Evolutionary conservation across 1,140 invertebrate genomes (phyloP).

Genomic region (Pantala flavescens): DNA sequence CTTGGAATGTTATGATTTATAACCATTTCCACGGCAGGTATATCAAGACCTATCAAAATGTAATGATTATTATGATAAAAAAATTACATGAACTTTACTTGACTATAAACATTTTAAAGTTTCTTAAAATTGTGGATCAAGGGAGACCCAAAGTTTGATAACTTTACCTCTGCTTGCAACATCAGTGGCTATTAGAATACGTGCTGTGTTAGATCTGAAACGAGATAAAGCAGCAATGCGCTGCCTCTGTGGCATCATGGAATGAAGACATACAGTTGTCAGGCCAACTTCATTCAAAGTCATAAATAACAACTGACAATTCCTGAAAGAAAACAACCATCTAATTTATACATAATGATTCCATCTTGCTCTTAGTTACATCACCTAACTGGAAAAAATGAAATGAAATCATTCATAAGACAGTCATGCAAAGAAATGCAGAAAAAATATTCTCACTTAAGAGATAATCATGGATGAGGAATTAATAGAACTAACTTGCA

Average conservation of each 20-base stretch:
- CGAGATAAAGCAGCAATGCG: conserved; percentile 64
- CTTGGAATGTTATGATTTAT: conserved; percentile 87
- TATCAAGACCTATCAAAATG: conserved; percentile 51
- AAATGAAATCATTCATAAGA: too few relatives aligned
- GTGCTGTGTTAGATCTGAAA: conserved; percentile 75
- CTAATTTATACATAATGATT: neutral
- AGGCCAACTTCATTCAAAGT: conserved; percentile 76
- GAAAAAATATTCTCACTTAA: too few relatives aligned
- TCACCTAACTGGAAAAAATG: too few relatives aligned
- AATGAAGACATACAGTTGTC: conserved; percentile 76
- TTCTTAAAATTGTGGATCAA: neutral
- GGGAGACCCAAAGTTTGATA: neutral
- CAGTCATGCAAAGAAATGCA: too few relatives aligned
- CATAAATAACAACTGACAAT: conserved; percentile 76
- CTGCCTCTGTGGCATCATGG: conserved; percentile 72
- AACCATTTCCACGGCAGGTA: conserved; percentile 81
- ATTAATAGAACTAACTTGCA: conserved; percentile 74
- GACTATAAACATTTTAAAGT: neutral
- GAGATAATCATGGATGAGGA: too few relatives aligned
- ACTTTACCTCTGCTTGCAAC: conserved; percentile 78
- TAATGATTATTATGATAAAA: neutral
- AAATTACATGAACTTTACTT: too few relatives aligned
- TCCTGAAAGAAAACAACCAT: conserved; percentile 39
- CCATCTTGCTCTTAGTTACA: too few relatives aligned
- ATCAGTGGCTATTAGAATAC: conserved; percentile 91